Evolutionary conservation across 2,888 invertebrate genomes (phyloP), one percentile per base, ranked within the genome.

Genomic region (Tribolium freemani): DNA sequence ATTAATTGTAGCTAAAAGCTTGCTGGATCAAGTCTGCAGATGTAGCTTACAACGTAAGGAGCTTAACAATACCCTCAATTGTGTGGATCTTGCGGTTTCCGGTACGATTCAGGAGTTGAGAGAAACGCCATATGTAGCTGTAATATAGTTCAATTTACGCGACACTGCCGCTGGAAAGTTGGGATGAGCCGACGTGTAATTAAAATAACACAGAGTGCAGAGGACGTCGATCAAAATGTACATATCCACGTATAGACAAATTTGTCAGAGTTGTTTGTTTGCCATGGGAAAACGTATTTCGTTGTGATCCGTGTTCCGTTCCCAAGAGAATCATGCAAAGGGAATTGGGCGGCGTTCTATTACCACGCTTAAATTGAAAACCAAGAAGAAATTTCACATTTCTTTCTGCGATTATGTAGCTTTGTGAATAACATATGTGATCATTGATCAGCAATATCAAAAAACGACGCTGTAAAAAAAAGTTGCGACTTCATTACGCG

Each of bases 21-120:
- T 46, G 58, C 58, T 68, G 77, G 76, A 76, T 77, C 76, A 71
- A 76, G 75, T 61, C 72, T 76, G 77, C 77, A 77, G 75, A 78
- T 79, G 80, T 79, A 80, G 75, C 78, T 74, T 73, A 79, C 76
- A 80, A 78, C 79, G 79, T 83, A 83, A 83, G 82, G 77, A 81
- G 82, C 82, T 82, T 81, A 82, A 82, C 81, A 80, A 81, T 81
- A 76, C 77, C 79, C 78, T 73, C 80, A 77, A 82, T 82, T 83
- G 82, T 83, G 83, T 80, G 81, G 78, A 80, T 82, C 80, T 78
- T 80, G 83, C 73, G 83, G 83, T 80, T 83, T 80, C 81, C 81
- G 73, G 72, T 66, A 67, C 76, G 58, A 73, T 73, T 70, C 73
- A 70, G 54, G 67, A 73, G 70, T 70, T 70, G 61, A 72, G 61